Evolutionary conservation across 1,140 invertebrate genomes (phyloP), one percentile per base, ranked within the genome.

Genomic region (Eumaeus atala): DNA sequence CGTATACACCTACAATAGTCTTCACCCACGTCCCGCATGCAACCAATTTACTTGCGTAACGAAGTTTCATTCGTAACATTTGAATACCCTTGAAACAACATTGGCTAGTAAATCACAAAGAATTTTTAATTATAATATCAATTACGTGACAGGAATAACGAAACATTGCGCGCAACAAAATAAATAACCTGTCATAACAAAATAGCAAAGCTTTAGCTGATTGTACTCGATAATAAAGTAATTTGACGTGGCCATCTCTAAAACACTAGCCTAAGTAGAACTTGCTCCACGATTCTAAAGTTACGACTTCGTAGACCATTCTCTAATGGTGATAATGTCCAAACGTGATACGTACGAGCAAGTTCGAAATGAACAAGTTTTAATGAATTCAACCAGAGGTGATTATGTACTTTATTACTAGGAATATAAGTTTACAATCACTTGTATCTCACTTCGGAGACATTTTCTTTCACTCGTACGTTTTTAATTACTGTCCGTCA

Each of bases 401-500:
- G 40, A 44, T 17, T 17, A 9, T 44, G 12, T 17, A 18, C 40
- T 16, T 8, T 44, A 44, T 14, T 12, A 9, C 9, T 3, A 3
- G 7, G 12, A 8, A 2, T 9, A 16, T 9, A 17, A 5, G 40
- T 14, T 4, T 3, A 44, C 0, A 6, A 16, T 44, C 8, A 9
- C 14, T 14, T 44, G 12, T 9, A 16, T 9, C 6, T 44, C 9
- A 16, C 37, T n/a, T 11, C 16, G 21, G 36, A 51, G 35, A 16
- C 14, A 50, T 50, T 50, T 37, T 51, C 34, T 51, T 51, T 42
- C 40, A 17, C 37, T 44, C 42, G 53, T 44, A 47, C 17, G 37
- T 76, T 81, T 80, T 80, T 83, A 83, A 83, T 83, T 80, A 80
- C 72, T 67, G 66, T 71, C 66, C 67, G 72, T 84, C 79, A 78